Conservation (phyloP, 2,888 invertebrate genomes). For the Heliconius aoede region DNA sequence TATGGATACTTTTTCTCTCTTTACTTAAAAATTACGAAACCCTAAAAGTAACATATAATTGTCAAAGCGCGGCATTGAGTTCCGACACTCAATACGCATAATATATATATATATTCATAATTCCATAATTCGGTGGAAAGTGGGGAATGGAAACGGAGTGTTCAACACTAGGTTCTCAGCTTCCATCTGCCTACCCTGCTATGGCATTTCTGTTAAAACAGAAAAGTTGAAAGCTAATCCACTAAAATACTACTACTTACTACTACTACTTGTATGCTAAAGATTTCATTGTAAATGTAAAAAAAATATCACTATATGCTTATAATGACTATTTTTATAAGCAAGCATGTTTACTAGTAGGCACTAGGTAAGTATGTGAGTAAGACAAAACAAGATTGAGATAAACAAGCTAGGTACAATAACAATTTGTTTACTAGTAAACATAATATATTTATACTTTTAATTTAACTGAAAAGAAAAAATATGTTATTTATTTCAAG, state of each 20-base stretch:
- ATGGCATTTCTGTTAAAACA: too few relatives aligned
- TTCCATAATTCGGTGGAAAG: too few relatives aligned
- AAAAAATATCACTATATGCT: background rate
- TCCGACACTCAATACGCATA: too few relatives aligned
- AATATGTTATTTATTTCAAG: background rate
- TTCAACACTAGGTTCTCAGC: too few relatives aligned
- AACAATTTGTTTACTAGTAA: conserved; percentile 5
- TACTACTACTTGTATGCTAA: too few relatives aligned
- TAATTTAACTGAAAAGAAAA: background rate
- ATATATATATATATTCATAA: too few relatives aligned
- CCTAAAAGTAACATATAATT: too few relatives aligned
- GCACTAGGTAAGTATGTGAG: background rate
- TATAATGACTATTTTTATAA: background rate
- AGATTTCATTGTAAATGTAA: background rate
- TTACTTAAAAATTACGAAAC: too few relatives aligned
- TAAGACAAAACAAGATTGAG: background rate
- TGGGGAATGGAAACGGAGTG: too few relatives aligned
- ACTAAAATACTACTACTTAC: background rate
- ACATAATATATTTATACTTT: background rate
- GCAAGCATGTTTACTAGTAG: conserved; percentile 5
- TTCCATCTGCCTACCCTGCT: too few relatives aligned
- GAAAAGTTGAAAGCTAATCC: background rate
- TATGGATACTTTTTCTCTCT: too few relatives aligned
- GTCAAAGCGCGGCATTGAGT: background rate
- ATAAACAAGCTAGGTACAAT: conserved; percentile 11